Evolutionary conservation across 2,113 vertebrate species (phyloP), one percentile per base, ranked within the genome.

Genomic region (Paracanthobrama guichenoti): DNA sequence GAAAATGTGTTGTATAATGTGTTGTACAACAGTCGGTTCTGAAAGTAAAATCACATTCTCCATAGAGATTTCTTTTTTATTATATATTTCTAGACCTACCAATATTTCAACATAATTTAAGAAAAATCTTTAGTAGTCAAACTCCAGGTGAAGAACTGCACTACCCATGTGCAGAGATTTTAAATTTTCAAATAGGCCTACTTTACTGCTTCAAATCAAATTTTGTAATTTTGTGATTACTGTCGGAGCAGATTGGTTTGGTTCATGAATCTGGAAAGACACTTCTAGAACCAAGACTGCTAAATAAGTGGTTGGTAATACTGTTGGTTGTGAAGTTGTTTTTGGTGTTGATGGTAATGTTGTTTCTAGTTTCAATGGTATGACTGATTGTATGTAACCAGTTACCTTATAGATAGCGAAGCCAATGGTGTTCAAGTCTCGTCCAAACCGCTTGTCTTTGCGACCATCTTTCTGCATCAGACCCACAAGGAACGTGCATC

Each of bases 391-490:
- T 55, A 22, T 8, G 20, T 55, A 22, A 55, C 53, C 18, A 18
- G 7, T 67, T 48, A 94, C 93, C 92, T 91, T 18, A 53, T 94
- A 94, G 39, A 94, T 88, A 35, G 91, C 86, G 10, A 91, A 94
- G 0, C 93, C 92, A 3, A 94, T 92, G 75, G 89, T 91, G 90
- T 92, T 91, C 28, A 94, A 86, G 74, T 93, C 91, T 4, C 90
- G 88, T 57, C 93, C 93, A 2, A 91, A 91, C 9, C 86, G 86
- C 7, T 72, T 87, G 81, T 92, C 91, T 20, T 74, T 87, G 50
- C 93, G 92, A n/a, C 81, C 73, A 4, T 94, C 91, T 77, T 88
- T 94, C 88, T 94, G 93, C 90, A 94, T 93, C 16, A 94, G 90
- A 7, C 93, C 93, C 1, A 94, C 86, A 28, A 94, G 82, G 8